Evolutionary conservation across 2,113 vertebrate species (phyloP), one percentile per base, ranked within the genome.

Genomic region (Hippolais icterina): DNA sequence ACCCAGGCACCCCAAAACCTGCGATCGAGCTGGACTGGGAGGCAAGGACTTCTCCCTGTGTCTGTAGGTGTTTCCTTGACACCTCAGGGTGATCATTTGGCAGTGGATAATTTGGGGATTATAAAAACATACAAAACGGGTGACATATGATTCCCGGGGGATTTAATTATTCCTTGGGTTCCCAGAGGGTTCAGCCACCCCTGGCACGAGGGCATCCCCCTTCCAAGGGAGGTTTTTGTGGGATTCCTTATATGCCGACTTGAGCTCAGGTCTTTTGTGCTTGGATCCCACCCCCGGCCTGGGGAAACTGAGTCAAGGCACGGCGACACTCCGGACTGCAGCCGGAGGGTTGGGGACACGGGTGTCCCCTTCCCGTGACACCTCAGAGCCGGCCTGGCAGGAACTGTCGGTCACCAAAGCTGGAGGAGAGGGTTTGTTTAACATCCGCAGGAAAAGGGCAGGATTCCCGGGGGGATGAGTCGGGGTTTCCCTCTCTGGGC

Each of bases 121-220:
- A 1, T 2, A 6, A 53, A 72, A 44, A n/a, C 12, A 1, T 5
- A 11, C 14, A 29, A 14, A 66, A 18, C 0, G 1, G 28, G 5
- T 59, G 92, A 53, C 0, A 2, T 17, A 0, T 4, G 27, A 6
- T 33, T 2, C 8, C 53, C 12, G 6, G 9, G 9, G 7, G 23
- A 31, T 52, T 63, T 35, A 25, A 13, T 89, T 49, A 15, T 65
- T 41, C 46, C 37, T 6, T 10, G 57, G 35, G 22, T 24, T 86
- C 33, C 27, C 15, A 12, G 22, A 50, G 63, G 47, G 11, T 17
- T 75, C 31, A 18, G 22, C 66, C 56, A 5, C 14, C 41, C 50
- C 49, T 54, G 61, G 56, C 37, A 6, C 0, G 5, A 25, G 49
- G 16, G 7, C 1, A 5, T 28, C 23, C 15, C 28, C 28, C 20